Evolutionary conservation across 2,797 vertebrate species (phyloP).

Genomic region (Ibycter americanus): DNA sequence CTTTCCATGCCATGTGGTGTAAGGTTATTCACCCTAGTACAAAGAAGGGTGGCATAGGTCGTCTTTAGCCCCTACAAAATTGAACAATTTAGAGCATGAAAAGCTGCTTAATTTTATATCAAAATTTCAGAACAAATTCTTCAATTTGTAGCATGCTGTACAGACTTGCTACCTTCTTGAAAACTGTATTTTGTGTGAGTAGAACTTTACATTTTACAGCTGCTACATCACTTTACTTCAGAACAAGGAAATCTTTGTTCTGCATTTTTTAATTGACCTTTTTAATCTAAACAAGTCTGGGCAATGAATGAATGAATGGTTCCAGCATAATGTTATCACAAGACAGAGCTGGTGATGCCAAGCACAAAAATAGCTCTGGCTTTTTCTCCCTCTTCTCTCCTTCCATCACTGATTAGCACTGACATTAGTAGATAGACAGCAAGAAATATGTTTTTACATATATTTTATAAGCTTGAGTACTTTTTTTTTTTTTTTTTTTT

Average conservation of each 20-base stretch:
- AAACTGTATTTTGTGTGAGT: neutral
- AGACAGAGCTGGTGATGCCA: slow-evolving; percentile 23
- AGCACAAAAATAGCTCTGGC: slow-evolving; percentile 36
- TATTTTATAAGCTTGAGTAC: neutral
- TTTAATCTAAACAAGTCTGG: slow-evolving; percentile 23
- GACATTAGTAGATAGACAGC: neutral
- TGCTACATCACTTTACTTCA: neutral
- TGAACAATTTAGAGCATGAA: neutral
- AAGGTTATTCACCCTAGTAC: neutral
- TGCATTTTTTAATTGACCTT: slow-evolving; percentile 31
- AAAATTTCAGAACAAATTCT: neutral
- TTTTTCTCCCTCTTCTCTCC: neutral
- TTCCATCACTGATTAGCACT: slow-evolving; percentile 3
- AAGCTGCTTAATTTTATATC: neutral
- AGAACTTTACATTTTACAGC: neutral
- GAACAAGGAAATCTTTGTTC: slow-evolving; percentile 12
- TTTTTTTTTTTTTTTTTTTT: neutral
- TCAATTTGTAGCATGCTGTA: neutral
- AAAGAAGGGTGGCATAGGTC: neutral
- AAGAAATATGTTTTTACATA: slow-evolving; percentile 13
- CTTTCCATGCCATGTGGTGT: neutral
- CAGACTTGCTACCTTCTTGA: neutral
- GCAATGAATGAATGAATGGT: slow-evolving; percentile 25
- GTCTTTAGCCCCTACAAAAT: neutral
- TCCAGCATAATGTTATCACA: slow-evolving; percentile 26